Base-by-base conservation (phyloP, 2,888 invertebrate genomes). In the Leptinotarsa haldemani region DNA sequence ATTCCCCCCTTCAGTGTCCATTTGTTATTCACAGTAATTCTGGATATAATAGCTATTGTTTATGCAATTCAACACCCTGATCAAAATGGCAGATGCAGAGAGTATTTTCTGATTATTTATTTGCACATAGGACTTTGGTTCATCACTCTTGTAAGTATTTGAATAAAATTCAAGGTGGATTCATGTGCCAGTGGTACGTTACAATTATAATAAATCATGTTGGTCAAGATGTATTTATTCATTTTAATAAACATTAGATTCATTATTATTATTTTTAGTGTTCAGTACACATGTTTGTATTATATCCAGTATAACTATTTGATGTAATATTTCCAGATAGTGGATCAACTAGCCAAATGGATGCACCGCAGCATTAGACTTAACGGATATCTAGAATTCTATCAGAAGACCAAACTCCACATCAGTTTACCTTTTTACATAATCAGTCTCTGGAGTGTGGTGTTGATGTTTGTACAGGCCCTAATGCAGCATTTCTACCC, bases 361-460 rank as follows among this genome's bases (percentile, higher is more conserved):
- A 90, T 88, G 80, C 93, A 93, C 82, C 90, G 92, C 75, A 87
- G 88, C 76, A 84, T 93, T 56, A 88, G 92, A 73, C 87, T 93
- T 76, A 90, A 90, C 81, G 93, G 93, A 3, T 93, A 93, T 82
- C 88, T 93, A 73, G 92, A 93, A 69, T 93, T 93, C 83, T 91
- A 93, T 84, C 90, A 92, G 74, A 89, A 90, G 12, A 92, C 90
- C 0, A 89, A 89, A 78, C 87, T 88, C 71, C 90, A 91, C 69
- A 90, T 91, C 80, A 89, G 90, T 70, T 86, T 92, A 18, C 92
- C 93, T 0, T 85, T 93, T 58, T 90, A 91, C 80, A 86, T 93
- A 22, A 90, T 91, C 0, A 92, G 93, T 9, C 83, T 92, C 20
- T 92, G 89, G 92, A 93, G 88, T 86, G 90, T 89, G 0, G 85